Evolutionary conservation across 2,797 vertebrate species (phyloP).

Genomic region (Arctocebus calabarensis): DNA sequence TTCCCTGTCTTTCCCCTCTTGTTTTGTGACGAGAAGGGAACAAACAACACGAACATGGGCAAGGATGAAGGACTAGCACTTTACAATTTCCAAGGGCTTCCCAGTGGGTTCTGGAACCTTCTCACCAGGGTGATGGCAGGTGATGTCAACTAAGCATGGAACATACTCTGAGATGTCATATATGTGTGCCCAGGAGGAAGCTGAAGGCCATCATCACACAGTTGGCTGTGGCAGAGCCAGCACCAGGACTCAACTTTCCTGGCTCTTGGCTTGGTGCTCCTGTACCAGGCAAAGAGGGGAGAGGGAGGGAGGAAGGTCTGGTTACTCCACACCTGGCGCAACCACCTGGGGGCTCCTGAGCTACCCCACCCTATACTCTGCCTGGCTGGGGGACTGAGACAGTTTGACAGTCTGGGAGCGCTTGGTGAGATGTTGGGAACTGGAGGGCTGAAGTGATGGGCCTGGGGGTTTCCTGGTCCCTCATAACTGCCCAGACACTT

Average conservation of each 20-base stretch:
- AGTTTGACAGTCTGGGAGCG: not conserved
- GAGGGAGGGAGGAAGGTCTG: not conserved
- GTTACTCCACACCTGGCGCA: not conserved
- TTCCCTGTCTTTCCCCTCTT: not conserved
- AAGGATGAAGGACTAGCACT: not conserved
- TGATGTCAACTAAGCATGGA: not conserved
- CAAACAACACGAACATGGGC: not conserved
- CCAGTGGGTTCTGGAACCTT: no score
- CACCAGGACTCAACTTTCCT: not conserved
- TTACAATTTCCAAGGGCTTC: not conserved
- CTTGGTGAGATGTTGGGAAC: not conserved
- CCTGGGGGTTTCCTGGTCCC: not conserved
- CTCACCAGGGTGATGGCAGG: not conserved
- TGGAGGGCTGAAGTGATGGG: not conserved
- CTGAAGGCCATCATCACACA: not conserved
- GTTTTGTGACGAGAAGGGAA: not conserved
- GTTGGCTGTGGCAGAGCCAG: not conserved
- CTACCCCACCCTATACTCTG: not conserved
- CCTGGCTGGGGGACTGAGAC: not conserved
- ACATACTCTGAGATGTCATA: not conserved
- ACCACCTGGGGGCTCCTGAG: not conserved
- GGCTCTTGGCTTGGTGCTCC: not conserved
- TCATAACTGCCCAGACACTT: not conserved
- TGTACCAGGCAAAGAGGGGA: not conserved
- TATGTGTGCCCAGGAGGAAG: not conserved